Base-by-base conservation (phyloP, 1,140 invertebrate genomes). In the Penaeus vannamei region DNA sequence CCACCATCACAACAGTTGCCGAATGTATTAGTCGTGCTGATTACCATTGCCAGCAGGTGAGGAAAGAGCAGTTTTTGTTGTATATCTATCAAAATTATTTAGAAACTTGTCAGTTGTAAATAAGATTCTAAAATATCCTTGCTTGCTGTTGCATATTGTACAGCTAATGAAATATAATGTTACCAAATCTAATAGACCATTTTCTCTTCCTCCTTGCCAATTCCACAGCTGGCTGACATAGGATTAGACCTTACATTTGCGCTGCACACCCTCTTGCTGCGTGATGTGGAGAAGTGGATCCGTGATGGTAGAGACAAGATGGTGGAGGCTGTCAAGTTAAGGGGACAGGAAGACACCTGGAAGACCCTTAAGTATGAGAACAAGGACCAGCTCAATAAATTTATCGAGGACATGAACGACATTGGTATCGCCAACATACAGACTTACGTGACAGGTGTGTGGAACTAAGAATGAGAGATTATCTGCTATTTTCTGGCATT, bases 201-300 rank as follows among this genome's bases (percentile, higher is more conserved):
- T 42, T 36, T 36, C n/a, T 46, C 26, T 42, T 19, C 26, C 20
- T 36, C n/a, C 26, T 1, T 29, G 22, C 26, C 14, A 3, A 42
- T 72, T 23, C 64, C 61, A 76, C 91, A 96, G 95, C 92, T 97
- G 60, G 94, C 94, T 42, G 94, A 95, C 64, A 94, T 96, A 89
- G 97, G 97, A 0, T 93, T 98, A 90, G 97, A 98, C 93, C 93
- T 99, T 59, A 95, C 95, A 79, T 98, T 98, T 93, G 95, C 97
- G 92, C 93, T 99, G 81, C 96, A 98, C 88, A 60, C 89, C 92
- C 95, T 95, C 59, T 94, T 97, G 87, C 93, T 98, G 61, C 94
- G 96, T 90, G 90, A 91, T 66, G 88, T 92, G 53, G 93, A 93
- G 81, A 92, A 92, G 89, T 92, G 93, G 22, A 93, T 97, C 64